Evolutionary conservation across 2,797 vertebrate genomes (phyloP).

Genomic region (Crypturellus tataupa): DNA sequence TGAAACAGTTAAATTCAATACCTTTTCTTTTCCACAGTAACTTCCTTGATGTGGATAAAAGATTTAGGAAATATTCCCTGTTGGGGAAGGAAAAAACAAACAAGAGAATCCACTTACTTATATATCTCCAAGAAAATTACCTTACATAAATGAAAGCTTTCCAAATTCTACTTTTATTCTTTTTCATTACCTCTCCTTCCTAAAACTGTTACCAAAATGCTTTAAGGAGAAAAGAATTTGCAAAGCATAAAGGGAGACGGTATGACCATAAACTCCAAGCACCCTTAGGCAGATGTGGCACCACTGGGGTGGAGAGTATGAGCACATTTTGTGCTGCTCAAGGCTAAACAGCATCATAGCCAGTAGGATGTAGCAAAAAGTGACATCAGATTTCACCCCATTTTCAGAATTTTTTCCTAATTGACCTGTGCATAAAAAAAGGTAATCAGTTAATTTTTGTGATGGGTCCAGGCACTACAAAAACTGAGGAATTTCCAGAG

Average conservation of each 20-base stretch:
- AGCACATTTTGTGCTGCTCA: background rate
- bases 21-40: conserved; percentile 89
- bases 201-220: background rate
- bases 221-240: background rate
- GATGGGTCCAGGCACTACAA: background rate
- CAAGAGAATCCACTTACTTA: background rate
- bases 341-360: background rate
- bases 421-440: background rate
- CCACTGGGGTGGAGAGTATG: background rate
- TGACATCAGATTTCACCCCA: background rate
- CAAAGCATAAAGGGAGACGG: background rate
- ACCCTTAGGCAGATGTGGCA: background rate
- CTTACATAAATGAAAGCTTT: background rate
- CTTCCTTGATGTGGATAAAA: conserved; percentile 91
- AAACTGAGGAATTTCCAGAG: background rate
- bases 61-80: conserved; percentile 95
- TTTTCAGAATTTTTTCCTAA: background rate
- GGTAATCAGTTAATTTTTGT: background rate
- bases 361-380: background rate
- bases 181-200: background rate
- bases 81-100: background rate
- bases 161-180: background rate
- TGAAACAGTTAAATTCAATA: conserved; percentile 57
- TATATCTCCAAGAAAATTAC: background rate
- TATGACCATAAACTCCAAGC: background rate